These are phyloP conservation scores for Acrobasis suavella DNA, from an alignment of 2,888 invertebrate genomes.

Conservation along the genomic window DNA sequence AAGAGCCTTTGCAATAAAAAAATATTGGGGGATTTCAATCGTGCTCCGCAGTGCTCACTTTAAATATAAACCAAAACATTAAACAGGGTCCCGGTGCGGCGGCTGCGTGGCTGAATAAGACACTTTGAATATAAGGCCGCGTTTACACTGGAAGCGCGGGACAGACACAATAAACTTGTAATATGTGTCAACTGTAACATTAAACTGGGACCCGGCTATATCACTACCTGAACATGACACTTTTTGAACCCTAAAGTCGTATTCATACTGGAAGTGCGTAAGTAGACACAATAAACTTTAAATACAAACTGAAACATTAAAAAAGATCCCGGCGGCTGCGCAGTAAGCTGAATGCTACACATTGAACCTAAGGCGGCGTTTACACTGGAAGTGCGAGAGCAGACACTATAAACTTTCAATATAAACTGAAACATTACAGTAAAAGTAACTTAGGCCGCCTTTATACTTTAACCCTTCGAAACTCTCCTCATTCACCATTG, in stretches of 20 bases:
- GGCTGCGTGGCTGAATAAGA: background rate
- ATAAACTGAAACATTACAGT: background rate
- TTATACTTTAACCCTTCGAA: too few species aligned
- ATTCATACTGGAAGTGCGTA: background rate
- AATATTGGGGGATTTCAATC: conserved; percentile 3
- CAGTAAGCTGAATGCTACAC: background rate
- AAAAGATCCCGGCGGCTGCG: too few species aligned
- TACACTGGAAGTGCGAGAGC: background rate
- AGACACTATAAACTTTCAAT: background rate
- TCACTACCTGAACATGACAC: background rate
- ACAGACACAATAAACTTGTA: too few species aligned
- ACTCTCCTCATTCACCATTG: too few species aligned
- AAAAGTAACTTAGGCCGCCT: too few species aligned
- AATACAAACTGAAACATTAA: background rate
- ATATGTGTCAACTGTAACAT: too few species aligned
- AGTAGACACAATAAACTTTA: background rate
- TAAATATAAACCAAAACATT: conserved; percentile 2
- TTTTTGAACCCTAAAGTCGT: background rate
- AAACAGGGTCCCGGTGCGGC: background rate
- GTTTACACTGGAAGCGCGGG: background rate
- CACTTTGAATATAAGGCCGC: background rate
- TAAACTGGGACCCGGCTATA: too few species aligned
- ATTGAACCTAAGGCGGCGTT: background rate
- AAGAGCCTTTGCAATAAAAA: background rate
- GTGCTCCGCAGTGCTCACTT: background rate